Base-by-base conservation (phyloP, 2,113 vertebrate genomes). In the Pteronura brasiliensis region DNA sequence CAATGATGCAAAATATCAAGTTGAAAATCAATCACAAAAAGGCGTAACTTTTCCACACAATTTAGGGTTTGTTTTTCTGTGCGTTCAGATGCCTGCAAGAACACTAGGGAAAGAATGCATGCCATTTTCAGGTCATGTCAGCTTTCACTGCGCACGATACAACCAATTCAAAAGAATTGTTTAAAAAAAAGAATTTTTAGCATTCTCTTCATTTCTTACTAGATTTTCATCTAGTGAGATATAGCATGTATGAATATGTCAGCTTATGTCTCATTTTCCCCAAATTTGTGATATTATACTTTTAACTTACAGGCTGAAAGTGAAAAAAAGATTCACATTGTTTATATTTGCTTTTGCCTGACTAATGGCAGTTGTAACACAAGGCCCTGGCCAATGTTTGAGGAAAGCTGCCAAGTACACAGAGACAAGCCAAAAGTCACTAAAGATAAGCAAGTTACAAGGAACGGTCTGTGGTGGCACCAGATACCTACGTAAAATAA, bases 1-100 rank as follows among this genome's bases (percentile, higher is more conserved):
- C 23, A 76, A 15, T 71, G 47, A 59, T 31, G 34, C 88, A 95
- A 97, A 95, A 80, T 79, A 81, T n/a, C 96, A 95, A 65, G 23
- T 15, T 88, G 63, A 25, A 84, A 71, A 72, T 67, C 57, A 92
- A 76, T 27, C 90, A 88, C 10, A 82, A 76, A 47, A 83, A 81
- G 88, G 86, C 13, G 90, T 20, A 63, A 34, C 31, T 76, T 52
- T 47, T 44, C 52, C 63, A 74, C 29, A 42, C 18, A 67, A 23
- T 44, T 63, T 67, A 61, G 20, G n/a, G 31, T n/a, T 72, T 39
- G 23, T 59, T 93, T 55, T 47, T 71, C 72, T 39, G 47, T 83
- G 29, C 7, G 4, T 77, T 57, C 44, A 44, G 83, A 27, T 17
- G 10, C 7, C 23, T 34, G 0, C n/a, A 47, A 59, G 11, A 83